Evolutionary conservation across 2,113 vertebrate species (phyloP).

Genomic region (Platysteira castanea): DNA sequence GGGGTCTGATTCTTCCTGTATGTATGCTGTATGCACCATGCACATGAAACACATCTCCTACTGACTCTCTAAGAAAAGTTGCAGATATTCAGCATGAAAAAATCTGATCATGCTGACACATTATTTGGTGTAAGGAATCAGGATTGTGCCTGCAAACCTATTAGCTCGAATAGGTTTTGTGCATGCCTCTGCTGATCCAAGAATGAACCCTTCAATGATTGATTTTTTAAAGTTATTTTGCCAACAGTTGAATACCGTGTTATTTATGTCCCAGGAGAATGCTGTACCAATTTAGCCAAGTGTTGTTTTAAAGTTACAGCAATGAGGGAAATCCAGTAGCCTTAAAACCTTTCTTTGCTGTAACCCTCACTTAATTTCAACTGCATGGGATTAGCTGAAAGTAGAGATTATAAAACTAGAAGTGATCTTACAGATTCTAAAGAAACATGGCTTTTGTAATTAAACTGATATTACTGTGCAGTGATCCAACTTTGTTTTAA

Average conservation of each 20-base stretch:
- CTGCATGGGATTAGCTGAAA: background rate
- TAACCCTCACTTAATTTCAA: background rate
- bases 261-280: background rate
- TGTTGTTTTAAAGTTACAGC: conserved; percentile 36
- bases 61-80: background rate
- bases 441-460: background rate
- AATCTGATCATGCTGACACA: background rate
- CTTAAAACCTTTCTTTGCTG: background rate
- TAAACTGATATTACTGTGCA: background rate
- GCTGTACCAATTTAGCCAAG: background rate
- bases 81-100: background rate
- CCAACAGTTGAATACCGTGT: background rate
- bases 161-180: background rate
- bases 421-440: background rate
- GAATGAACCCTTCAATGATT: background rate
- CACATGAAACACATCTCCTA: background rate
- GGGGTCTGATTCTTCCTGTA: background rate
- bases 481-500: background rate
- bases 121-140: background rate
- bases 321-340: background rate
- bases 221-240: background rate
- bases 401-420: background rate
- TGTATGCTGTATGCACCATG: background rate
- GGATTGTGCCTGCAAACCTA: background rate
- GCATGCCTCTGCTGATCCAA: background rate